These are phyloP conservation scores for Philotrypesis tridentata DNA, from an alignment of 1,140 invertebrate genomes.

Conservation along the genomic window DNA sequence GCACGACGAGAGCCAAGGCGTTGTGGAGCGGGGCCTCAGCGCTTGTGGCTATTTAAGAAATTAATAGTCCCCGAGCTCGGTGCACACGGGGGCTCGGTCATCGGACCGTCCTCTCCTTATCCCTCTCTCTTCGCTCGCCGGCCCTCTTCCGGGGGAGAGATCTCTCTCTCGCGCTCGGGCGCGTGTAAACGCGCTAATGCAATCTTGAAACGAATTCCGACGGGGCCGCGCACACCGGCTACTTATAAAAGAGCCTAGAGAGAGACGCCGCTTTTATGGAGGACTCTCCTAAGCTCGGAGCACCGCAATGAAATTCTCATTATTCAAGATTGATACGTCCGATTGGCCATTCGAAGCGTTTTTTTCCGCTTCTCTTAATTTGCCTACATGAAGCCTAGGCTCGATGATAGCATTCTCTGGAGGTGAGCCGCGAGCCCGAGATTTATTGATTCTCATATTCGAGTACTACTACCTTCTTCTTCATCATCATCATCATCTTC, in stretches of 20 bases:
- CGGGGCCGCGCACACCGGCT: neutral
- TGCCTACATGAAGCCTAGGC: neutral
- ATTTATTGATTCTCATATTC: conserved; percentile 4
- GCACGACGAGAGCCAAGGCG: too few species aligned
- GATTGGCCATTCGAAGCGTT: neutral
- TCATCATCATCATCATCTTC: too few species aligned
- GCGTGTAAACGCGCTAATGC: neutral
- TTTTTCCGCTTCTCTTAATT: conserved; percentile 12
- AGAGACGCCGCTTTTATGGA: conserved; percentile 8
- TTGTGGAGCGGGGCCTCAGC: neutral
- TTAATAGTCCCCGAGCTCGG: neutral
- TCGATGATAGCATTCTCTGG: neutral
- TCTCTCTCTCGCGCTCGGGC: neutral
- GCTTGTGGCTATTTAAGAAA: conserved; percentile 3
- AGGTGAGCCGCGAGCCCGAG: neutral
- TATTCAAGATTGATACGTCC: conserved; percentile 8
- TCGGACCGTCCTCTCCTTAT: neutral
- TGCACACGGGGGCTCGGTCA: neutral
- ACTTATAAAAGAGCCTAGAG: too few species aligned
- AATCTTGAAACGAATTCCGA: conserved; percentile 10
- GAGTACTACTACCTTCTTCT: neutral
- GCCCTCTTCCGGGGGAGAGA: neutral
- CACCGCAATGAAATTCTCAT: conserved; percentile 5
- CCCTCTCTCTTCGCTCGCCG: neutral
- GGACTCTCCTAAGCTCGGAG: neutral